Evolutionary conservation across 2,113 vertebrate species (phyloP).

Genomic region (Chaenocephalus aceratus): DNA sequence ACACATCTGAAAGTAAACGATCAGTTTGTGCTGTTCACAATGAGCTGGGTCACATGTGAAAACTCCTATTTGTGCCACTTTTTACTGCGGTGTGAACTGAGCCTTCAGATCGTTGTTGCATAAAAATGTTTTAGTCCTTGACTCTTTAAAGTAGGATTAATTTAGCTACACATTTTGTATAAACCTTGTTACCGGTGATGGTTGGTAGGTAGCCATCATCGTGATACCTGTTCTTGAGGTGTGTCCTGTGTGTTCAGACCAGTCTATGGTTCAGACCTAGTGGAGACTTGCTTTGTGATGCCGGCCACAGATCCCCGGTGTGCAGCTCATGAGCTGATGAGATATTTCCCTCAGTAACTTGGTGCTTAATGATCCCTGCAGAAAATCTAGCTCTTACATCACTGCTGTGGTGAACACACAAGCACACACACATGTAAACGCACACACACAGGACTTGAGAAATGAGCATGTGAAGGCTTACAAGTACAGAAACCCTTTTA

Average conservation of each 20-base stretch:
- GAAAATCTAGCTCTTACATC: background rate
- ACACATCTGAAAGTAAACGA: too few species aligned
- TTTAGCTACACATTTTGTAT: background rate
- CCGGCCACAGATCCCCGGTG: background rate
- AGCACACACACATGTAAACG: background rate
- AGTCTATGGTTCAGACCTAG: too few species aligned
- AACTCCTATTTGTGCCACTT: too few species aligned
- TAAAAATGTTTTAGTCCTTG: background rate
- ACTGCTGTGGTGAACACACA: too few species aligned
- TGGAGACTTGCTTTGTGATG: background rate
- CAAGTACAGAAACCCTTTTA: background rate
- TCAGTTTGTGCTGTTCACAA: too few species aligned
- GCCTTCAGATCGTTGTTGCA: too few species aligned
- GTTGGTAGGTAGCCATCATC: background rate
- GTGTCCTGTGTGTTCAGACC: too few species aligned
- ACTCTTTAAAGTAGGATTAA: background rate
- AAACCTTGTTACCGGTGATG: too few species aligned
- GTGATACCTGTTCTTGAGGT: background rate
- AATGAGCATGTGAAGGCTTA: background rate
- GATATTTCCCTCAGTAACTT: background rate
- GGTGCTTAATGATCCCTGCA: constrained; percentile 7
- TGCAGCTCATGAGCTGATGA: constrained; percentile 10
- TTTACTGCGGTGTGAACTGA: too few species aligned
- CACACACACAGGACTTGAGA: background rate
- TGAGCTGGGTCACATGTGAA: too few species aligned